A percentile compares a stretch with the other conserved stretches of the same genome.
Evolutionary conservation across 2,888 invertebrate species (phyloP).

Genomic region (Palloptera scutellata): DNA sequence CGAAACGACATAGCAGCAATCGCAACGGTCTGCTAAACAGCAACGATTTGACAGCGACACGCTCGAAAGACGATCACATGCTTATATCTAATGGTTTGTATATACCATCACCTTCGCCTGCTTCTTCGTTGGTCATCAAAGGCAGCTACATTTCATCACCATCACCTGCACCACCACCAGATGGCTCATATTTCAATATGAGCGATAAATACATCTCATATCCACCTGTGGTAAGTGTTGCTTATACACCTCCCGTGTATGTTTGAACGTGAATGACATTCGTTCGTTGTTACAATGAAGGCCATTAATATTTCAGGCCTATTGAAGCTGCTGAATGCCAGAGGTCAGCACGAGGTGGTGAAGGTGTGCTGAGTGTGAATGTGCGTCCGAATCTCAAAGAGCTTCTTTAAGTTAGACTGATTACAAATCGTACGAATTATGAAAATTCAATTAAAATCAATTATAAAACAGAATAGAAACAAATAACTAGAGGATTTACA

Average conservation of each 20-base stretch:
- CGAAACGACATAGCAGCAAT: conserved; percentile 57
- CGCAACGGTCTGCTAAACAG: conserved; percentile 51
- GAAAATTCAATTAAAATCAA: background rate
- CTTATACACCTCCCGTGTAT: background rate
- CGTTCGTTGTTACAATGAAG: no score
- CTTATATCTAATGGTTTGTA: conserved; percentile 59
- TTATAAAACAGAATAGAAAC: background rate
- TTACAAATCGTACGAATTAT: background rate
- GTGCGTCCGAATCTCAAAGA: background rate
- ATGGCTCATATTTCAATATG: conserved; percentile 61
- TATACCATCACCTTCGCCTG: conserved; percentile 60
- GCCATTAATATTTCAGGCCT: background rate
- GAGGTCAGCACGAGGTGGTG: background rate
- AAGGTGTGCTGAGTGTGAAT: background rate
- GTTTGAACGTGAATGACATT: no score
- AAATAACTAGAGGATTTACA: no score
- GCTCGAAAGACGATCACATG: conserved; percentile 61
- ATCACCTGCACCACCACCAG: conserved; percentile 60
- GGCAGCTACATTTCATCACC: conserved; percentile 62
- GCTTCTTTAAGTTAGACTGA: conserved; percentile 1
- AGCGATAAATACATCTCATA: conserved; percentile 62
- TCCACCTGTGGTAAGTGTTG: conserved; percentile 58
- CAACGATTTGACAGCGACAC: conserved; percentile 51
- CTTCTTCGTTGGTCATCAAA: conserved; percentile 60
- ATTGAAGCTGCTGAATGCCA: background rate